A percentile compares a stretch with the other conserved stretches of the same genome.
phyloP scores from a whole-genome alignment of 2,113 vertebrate species.

The human (Homo sapiens) region DNA sequence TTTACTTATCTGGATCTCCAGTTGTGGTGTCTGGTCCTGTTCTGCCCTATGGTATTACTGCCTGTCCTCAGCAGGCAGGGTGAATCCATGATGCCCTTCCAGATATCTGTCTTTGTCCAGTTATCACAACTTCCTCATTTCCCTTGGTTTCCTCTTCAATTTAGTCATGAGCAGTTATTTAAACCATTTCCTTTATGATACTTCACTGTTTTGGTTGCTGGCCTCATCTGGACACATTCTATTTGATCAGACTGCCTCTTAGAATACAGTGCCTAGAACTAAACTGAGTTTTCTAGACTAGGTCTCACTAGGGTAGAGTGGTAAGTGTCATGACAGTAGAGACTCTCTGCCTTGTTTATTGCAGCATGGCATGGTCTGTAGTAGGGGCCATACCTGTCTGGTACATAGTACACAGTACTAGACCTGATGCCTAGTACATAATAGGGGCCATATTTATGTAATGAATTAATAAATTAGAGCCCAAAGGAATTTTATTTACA shows the following conservation, averaged over 20 bases:
- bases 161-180: background rate
- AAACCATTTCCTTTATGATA: background rate
- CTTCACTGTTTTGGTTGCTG: background rate
- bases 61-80: background rate
- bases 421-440: background rate
- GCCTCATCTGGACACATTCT: background rate
- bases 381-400: background rate
- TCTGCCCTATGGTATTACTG: background rate
- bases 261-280: background rate
- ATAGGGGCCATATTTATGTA: background rate
- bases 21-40: background rate
- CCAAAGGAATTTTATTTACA: slow-evolving; percentile 7
- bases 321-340: background rate
- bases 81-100: background rate
- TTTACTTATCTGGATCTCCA: background rate
- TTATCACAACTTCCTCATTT: background rate
- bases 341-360: background rate
- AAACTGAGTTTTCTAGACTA: background rate
- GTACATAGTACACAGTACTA: background rate
- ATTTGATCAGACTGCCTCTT: background rate
- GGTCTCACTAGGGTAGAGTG: background rate
- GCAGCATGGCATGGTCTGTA: background rate
- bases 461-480: background rate
- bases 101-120: background rate
- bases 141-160: background rate